Evolutionary conservation across 2,797 vertebrate genomes (phyloP).

Genomic region (Pseudochirops cupreus): DNA sequence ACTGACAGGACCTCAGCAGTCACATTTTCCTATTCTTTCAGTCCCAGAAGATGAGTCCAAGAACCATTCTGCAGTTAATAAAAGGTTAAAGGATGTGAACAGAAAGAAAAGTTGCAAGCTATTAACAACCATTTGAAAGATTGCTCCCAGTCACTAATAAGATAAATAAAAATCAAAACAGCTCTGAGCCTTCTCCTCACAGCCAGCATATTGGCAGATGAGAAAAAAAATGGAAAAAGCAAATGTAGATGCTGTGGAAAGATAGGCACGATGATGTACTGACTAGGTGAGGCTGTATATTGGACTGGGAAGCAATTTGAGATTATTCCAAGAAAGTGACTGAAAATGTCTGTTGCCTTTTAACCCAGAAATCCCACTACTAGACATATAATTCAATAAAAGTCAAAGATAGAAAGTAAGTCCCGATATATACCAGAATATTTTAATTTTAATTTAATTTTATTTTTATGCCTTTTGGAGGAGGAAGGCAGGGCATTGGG

Average conservation of each 20-base stretch:
- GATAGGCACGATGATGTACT: not conserved
- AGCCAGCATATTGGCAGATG: not conserved
- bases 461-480: too few relatives aligned
- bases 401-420: not conserved
- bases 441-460: too few relatives aligned
- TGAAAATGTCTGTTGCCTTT: not conserved
- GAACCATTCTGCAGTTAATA: too few relatives aligned
- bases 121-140: not conserved
- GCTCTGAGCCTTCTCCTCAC: not conserved
- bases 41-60: too few relatives aligned
- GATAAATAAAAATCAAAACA: not conserved
- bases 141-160: not conserved
- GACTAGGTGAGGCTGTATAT: not conserved
- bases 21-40: too few relatives aligned
- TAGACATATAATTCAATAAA: not conserved
- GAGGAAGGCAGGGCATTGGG: too few relatives aligned
- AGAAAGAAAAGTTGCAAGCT: too few relatives aligned
- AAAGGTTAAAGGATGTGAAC: too few relatives aligned
- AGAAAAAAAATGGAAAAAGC: not conserved
- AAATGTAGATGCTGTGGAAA: not conserved
- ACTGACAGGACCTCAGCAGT: too few relatives aligned
- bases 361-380: not conserved
- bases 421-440: not conserved
- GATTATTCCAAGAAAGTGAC: not conserved
- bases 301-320: not conserved